phyloP scores from a whole-genome alignment of 2,113 vertebrate genomes.

The Actenoides lindsayi region DNA sequence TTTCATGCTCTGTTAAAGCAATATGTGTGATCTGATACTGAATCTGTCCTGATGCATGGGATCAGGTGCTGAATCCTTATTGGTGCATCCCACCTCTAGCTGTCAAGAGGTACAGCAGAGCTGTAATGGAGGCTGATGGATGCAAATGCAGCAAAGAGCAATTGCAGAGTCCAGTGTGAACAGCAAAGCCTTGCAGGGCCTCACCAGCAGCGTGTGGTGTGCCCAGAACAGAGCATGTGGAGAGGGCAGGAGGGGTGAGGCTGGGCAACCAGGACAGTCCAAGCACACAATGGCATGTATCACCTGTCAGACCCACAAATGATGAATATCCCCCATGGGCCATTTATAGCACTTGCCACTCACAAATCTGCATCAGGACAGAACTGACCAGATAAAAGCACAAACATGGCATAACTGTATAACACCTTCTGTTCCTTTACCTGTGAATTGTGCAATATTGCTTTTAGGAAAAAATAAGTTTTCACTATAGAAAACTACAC shows the following conservation, averaged over 20 bases:
- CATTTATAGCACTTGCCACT: not conserved
- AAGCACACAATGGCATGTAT: rapidly evolving
- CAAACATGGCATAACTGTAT: not conserved
- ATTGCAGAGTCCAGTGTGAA: rapidly evolving
- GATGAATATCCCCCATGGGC: not conserved
- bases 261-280: rapidly evolving
- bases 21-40: rapidly evolving
- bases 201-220: not conserved
- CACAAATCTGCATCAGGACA: not conserved
- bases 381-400: not conserved
- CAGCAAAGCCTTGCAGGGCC: not conserved
- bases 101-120: not conserved
- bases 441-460: not conserved
- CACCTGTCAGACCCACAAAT: not conserved
- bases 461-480: not conserved
- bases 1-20: not conserved
- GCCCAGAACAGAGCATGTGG: rapidly evolving
- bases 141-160: not conserved
- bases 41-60: not conserved
- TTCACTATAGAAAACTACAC: not conserved
- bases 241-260: no score
- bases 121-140: rapidly evolving
- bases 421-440: not conserved
- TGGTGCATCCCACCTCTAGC: not conserved
- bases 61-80: not conserved